A percentile compares a stretch with the other conserved stretches of the same genome.
Evolutionary conservation across 2,888 invertebrate species (phyloP).

Genomic region (Apotomis turbidana): DNA sequence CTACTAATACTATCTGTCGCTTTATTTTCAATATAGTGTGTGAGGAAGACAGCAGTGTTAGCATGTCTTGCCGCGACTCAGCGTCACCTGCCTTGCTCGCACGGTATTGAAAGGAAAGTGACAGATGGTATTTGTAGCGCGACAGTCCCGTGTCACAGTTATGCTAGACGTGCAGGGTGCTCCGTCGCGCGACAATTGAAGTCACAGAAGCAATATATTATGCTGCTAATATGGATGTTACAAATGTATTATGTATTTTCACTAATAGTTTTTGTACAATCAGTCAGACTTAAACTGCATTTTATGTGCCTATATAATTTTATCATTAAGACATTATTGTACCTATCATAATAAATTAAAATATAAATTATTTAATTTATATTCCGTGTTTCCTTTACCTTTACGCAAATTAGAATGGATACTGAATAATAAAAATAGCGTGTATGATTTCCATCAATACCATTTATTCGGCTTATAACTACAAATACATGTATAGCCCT

Average conservation of each 20-base stretch:
- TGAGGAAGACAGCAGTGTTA: no score
- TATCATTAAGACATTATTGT: conserved; percentile 15
- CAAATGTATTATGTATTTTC: not conserved
- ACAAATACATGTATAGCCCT: conserved; percentile 71
- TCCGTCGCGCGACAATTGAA: no score
- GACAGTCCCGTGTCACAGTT: no score
- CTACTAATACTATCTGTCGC: no score
- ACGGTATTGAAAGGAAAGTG: no score
- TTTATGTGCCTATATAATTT: conserved; percentile 11
- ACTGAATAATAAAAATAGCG: conserved; percentile 8
- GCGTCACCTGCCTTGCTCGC: no score
- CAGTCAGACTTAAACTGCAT: conserved; percentile 5
- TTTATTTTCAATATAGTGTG: no score
- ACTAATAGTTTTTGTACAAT: not conserved
- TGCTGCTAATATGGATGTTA: not conserved
- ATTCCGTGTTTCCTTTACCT: conserved; percentile 9
- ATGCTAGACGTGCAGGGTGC: no score
- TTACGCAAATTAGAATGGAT: not conserved
- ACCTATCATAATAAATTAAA: conserved; percentile 34
- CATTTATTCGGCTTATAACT: conserved; percentile 76
- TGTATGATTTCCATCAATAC: conserved; percentile 58
- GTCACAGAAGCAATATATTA: no score
- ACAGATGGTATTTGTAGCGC: no score
- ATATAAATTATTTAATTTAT: conserved; percentile 40
- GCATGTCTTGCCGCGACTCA: no score